Base-by-base conservation (phyloP, 2,113 vertebrate genomes). In the Brachyistius frenatus region DNA sequence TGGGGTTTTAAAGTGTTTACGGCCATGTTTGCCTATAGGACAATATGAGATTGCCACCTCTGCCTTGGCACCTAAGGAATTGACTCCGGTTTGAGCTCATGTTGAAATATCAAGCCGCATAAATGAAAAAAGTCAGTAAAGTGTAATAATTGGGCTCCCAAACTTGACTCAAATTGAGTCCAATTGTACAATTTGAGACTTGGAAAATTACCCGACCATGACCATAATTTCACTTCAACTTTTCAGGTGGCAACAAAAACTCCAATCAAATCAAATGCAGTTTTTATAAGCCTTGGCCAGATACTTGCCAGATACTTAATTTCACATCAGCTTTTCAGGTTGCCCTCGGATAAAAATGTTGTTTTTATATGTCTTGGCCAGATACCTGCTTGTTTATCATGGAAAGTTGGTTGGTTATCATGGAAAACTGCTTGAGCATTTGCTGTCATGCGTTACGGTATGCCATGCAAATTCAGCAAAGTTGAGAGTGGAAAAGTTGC, bases 111-210 rank as follows among this genome's bases (percentile, higher is more conserved):
- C 30, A 46, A 68, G 35, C 72, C 0, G 5, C 80, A 39, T 13
- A 68, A 31, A 56, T 73, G 66, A 50, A 76, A 72, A 75, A 67
- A 72, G 33, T 56, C 66, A 78, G 39, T 73, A 33, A 84, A 75
- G 70, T 83, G 73, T n/a, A 44, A 82, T 80, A 82, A 82, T 83
- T 86, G 64, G 11, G n/a, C 35, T 77, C 36, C 53, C 39, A 76
- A 77, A 63, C 41, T 55, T 78, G 30, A 76, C 60, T 78, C 32
- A 84, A 82, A 82, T 76, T 73, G 67, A 66, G 44, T 53, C 61
- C 67, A 82, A 50, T 74, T 88, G 66, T 78, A 41, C 61, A 76
- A 50, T 88, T 84, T 88, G 78, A 76, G 86, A 82, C 37, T 79
- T 89, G 73, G 75, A 80, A 57, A 66, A 46, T 44, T 4, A 74